phyloP scores from a whole-genome alignment of 2,797 vertebrate species.

The Syncerus caffer region DNA sequence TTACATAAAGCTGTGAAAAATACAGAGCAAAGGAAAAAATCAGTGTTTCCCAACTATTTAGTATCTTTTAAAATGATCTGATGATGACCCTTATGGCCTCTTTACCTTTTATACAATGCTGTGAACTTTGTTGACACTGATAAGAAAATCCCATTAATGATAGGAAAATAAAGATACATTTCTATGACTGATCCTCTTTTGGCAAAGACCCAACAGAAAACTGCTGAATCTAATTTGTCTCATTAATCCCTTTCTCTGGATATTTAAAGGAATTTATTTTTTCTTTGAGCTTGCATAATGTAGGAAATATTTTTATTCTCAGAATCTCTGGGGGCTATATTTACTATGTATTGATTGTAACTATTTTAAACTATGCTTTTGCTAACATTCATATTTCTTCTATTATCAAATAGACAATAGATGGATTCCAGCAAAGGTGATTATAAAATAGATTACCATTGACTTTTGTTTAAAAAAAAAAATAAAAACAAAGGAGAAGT shows the following conservation, averaged over 20 bases:
- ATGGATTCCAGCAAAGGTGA: not conserved
- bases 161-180: not conserved
- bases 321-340: not conserved
- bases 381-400: slow-evolving; percentile 49
- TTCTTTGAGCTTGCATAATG: not conserved
- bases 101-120: not conserved
- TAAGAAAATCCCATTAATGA: not conserved
- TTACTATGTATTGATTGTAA: slow-evolving; percentile 50
- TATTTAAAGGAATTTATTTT: not conserved
- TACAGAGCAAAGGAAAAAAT: not conserved
- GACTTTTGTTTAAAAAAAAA: slow-evolving; percentile 15
- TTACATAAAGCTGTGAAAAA: not conserved
- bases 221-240: slow-evolving; percentile 7
- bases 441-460: not conserved
- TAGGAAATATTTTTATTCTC: slow-evolving; percentile 2
- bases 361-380: slow-evolving; percentile 26
- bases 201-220: not conserved
- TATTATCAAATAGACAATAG: slow-evolving; percentile 22
- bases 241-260: not conserved
- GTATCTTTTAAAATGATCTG: not conserved
- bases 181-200: not conserved
- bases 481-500: not conserved
- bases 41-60: not conserved
- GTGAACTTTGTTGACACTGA: not conserved
- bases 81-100: not conserved